Evolutionary conservation across 2,113 vertebrate genomes (phyloP).

Genomic region (Pangasianodon hypophthalmus): DNA sequence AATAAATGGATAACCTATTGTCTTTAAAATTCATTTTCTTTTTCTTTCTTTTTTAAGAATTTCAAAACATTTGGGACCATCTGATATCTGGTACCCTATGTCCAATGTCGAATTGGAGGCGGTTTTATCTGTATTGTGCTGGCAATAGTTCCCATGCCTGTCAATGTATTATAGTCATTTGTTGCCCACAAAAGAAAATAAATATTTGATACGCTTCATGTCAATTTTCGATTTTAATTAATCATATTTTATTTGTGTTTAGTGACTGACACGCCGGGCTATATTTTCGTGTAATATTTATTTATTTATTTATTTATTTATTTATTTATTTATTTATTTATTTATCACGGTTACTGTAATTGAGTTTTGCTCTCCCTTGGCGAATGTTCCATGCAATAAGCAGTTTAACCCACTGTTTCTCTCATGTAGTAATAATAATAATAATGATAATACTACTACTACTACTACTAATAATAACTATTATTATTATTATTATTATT

Average conservation of each 20-base stretch:
- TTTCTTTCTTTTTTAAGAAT: slow-evolving; percentile 74
- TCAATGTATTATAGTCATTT: slow-evolving; percentile 99
- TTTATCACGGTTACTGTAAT: slow-evolving; percentile 95
- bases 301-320: slow-evolving; percentile 53
- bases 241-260: slow-evolving; percentile 88
- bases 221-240: slow-evolving; percentile 83
- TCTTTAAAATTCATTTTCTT: slow-evolving; percentile 79
- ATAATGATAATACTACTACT: slow-evolving; percentile 83
- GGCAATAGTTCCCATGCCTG: slow-evolving; percentile 97
- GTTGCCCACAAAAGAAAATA: slow-evolving; percentile 99
- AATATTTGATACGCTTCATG: slow-evolving; percentile 99
- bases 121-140: slow-evolving; percentile 96
- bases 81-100: slow-evolving; percentile 85
- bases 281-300: slow-evolving; percentile 68
- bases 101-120: slow-evolving; percentile 94
- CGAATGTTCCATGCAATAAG: slow-evolving; percentile 98
- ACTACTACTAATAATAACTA: not conserved
- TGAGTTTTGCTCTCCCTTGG: slow-evolving; percentile 98
- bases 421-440: slow-evolving; percentile 94
- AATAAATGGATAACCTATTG: slow-evolving; percentile 89
- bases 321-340: slow-evolving; percentile 53
- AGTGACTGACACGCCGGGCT: slow-evolving; percentile 83
- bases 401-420: slow-evolving; percentile 83
- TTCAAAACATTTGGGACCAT: slow-evolving; percentile 85
- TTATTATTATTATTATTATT: not conserved